Percentiles rank a stretch among this genome's conserved stretches.
phyloP scores from a whole-genome alignment of 2,113 vertebrate genomes.

The Apistogramma diplotaenia region DNA sequence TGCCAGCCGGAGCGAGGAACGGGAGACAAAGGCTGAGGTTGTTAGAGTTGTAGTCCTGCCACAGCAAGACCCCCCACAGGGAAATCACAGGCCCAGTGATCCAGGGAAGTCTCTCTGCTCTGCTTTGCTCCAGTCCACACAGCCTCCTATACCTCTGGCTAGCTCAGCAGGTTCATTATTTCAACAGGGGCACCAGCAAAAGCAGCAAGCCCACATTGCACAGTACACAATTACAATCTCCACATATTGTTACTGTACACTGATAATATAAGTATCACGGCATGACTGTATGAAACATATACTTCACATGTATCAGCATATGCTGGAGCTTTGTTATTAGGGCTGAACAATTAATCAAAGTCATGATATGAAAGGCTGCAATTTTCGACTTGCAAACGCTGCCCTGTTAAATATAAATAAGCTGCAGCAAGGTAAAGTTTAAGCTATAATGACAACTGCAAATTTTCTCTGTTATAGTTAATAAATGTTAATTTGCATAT shows the following conservation, averaged over 20 bases:
- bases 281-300: not conserved
- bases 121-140: slow-evolving; percentile 47
- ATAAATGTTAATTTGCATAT: slow-evolving; percentile 8
- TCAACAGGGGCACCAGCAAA: slow-evolving; percentile 56
- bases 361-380: not conserved
- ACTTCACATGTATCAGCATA: not conserved
- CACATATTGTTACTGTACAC: not conserved
- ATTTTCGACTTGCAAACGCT: not conserved
- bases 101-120: slow-evolving; percentile 50
- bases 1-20: slow-evolving; percentile 16
- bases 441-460: not conserved
- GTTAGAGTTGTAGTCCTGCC: slow-evolving; percentile 55
- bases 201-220: slow-evolving; percentile 11
- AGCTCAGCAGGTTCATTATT: slow-evolving; percentile 70
- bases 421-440: not conserved
- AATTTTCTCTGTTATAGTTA: not conserved
- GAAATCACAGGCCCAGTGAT: slow-evolving; percentile 70
- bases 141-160: slow-evolving; percentile 48
- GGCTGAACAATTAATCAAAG: not conserved
- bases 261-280: not conserved
- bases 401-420: not conserved
- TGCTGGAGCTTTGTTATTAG: not conserved
- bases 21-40: slow-evolving; percentile 39
- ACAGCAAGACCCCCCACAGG: slow-evolving; percentile 51
- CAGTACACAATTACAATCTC: not conserved